Percentiles rank a stretch among this genome's conserved stretches.
These are phyloP conservation scores for Therioaphis trifolii DNA, from an alignment of 2,888 invertebrate genomes.

Conservation along the genomic window DNA sequence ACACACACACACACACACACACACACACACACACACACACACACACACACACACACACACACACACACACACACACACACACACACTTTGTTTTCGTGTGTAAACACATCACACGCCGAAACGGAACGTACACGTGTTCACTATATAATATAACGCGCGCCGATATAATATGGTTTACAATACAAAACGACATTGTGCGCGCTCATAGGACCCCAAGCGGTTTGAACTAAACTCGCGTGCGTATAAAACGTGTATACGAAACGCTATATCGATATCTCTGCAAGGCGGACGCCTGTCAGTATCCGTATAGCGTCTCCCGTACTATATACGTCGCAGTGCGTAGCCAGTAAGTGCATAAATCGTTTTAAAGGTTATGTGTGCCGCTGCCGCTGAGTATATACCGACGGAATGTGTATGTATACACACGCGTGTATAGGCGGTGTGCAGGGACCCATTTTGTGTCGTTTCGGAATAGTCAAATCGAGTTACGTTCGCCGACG, in stretches of 20 bases:
- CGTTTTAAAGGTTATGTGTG: slow-evolving; percentile 29
- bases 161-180: background rate
- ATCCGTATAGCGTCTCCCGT: background rate
- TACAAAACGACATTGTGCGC: slow-evolving; percentile 21
- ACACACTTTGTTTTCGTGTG: no score
- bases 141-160: background rate
- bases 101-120: background rate
- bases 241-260: background rate
- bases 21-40: no score
- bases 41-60: background rate
- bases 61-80: background rate
- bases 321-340: background rate
- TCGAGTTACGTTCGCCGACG: slow-evolving; percentile 55
- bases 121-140: background rate
- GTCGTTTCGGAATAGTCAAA: slow-evolving; percentile 54
- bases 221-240: slow-evolving; percentile 1
- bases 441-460: slow-evolving; percentile 24
- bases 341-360: slow-evolving; percentile 40
- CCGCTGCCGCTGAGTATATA: no score
- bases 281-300: background rate
- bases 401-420: background rate
- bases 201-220: background rate
- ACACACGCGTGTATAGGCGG: background rate
- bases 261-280: slow-evolving; percentile 39
- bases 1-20: no score